phyloP scores from a whole-genome alignment of 2,888 invertebrate species.

The Reticulitermes lucifugus region DNA sequence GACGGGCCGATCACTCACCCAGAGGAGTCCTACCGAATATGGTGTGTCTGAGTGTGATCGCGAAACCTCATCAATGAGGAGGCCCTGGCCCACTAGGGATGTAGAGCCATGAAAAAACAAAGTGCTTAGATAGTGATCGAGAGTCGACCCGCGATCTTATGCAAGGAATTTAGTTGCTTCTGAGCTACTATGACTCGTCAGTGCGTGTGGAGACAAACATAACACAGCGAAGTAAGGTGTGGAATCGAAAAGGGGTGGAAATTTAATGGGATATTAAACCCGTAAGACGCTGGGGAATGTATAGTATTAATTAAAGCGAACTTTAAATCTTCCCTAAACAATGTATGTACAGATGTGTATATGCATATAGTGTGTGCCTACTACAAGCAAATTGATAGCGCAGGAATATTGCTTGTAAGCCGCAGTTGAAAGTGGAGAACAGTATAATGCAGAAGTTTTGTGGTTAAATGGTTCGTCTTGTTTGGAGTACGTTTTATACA shows the following conservation, averaged over 20 bases:
- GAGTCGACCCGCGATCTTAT: too few species aligned
- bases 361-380: not conserved
- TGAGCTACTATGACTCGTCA: not conserved
- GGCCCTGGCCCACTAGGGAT: too few species aligned
- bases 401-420: constrained; percentile 1
- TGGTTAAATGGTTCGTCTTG: not conserved
- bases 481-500: too few species aligned
- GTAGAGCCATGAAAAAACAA: too few species aligned
- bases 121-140: too few species aligned
- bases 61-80: too few species aligned
- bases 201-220: not conserved
- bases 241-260: not conserved
- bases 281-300: constrained; percentile 20
- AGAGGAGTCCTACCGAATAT: too few species aligned
- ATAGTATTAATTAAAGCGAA: constrained; percentile 38
- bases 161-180: too few species aligned
- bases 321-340: constrained; percentile 23
- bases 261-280: constrained; percentile 29
- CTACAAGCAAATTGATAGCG: constrained; percentile 28
- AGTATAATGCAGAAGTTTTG: not conserved
- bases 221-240: not conserved
- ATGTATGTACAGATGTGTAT: not conserved
- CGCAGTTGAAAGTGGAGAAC: not conserved
- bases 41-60: too few species aligned
- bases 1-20: too few species aligned